Percentiles rank a stretch among this genome's conserved stretches.
Conservation (phyloP, 2,888 invertebrate genomes). For the Stomorhina lunata region DNA sequence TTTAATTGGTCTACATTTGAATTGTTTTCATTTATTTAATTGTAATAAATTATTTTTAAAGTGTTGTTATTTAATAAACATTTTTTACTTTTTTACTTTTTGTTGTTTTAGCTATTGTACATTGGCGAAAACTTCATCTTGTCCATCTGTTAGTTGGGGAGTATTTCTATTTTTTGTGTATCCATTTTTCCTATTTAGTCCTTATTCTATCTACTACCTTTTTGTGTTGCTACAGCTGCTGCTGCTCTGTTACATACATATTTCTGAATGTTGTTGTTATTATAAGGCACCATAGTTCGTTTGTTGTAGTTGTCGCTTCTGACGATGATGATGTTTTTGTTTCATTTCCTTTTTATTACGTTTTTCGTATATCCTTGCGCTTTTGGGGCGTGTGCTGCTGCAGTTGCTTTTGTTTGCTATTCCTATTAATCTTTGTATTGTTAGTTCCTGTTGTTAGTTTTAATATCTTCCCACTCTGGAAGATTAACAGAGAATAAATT, state of each 20-base stretch:
- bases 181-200: slow-evolving; percentile 40
- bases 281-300: slow-evolving; percentile 19
- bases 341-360: slow-evolving; percentile 33
- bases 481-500: slow-evolving; percentile 9
- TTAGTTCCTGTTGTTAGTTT: slow-evolving; percentile 27
- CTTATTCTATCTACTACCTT: slow-evolving; percentile 29
- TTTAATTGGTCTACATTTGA: not conserved
- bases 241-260: not conserved
- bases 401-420: slow-evolving; percentile 11
- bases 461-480: not conserved
- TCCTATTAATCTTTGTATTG: slow-evolving; percentile 1
- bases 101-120: slow-evolving; percentile 1
- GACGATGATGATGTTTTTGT: slow-evolving; percentile 20
- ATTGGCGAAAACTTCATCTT: not conserved
- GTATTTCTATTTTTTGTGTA: slow-evolving; percentile 52
- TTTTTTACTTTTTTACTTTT: not conserved
- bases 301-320: slow-evolving; percentile 25
- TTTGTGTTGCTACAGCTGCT: slow-evolving; percentile 6
- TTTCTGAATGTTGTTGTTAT: slow-evolving; percentile 6
- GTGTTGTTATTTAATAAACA: not conserved
- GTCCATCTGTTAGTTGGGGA: slow-evolving; percentile 2
- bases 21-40: not conserved
- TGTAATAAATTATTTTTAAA: not conserved
- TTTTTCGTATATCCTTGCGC: slow-evolving; percentile 30
- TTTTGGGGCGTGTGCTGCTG: slow-evolving; percentile 61